Evolutionary conservation across 2,113 vertebrate species (phyloP).

Genomic region (Corythoichthys haematopterus): DNA sequence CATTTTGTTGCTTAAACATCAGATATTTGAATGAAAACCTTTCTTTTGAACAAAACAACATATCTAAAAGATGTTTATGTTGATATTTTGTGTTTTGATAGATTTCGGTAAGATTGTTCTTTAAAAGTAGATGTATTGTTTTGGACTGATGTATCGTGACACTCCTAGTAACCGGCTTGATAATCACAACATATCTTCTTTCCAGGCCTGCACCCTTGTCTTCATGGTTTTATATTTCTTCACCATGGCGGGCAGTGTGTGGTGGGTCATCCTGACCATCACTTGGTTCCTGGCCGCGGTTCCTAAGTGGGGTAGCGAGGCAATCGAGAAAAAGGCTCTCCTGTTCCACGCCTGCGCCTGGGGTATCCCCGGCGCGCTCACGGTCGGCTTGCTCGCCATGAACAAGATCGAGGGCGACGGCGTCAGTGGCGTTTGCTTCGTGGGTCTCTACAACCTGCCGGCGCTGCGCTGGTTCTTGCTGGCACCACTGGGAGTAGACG

Average conservation of each 20-base stretch:
- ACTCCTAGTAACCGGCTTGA: too few relatives aligned
- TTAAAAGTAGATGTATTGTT: too few relatives aligned
- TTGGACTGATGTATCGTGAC: too few relatives aligned
- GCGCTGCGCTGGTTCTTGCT: conserved; percentile 91
- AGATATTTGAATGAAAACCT: too few relatives aligned
- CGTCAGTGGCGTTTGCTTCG: conserved; percentile 94
- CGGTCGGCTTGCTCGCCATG: conserved; percentile 89
- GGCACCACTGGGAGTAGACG: conserved; percentile 87
- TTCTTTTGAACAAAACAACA: too few relatives aligned
- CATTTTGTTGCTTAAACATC: too few relatives aligned
- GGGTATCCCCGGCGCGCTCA: conserved; percentile 92
- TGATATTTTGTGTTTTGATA: too few relatives aligned
- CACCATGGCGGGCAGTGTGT: conserved; percentile 96
- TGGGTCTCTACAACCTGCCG: conserved; percentile 89
- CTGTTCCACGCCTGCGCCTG: conserved; percentile 95
- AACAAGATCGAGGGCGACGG: conserved; percentile 97
- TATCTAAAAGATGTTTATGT: too few relatives aligned
- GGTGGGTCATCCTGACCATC: conserved; percentile 99
- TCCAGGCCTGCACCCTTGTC: conserved; percentile 87
- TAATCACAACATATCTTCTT: too few relatives aligned
- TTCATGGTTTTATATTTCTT: conserved; percentile 99
- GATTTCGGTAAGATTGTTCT: too few relatives aligned
- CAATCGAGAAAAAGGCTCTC: conserved; percentile 95
- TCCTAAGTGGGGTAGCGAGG: conserved; percentile 98
- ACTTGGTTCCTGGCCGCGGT: conserved; percentile 98